Evolutionary conservation across 1,140 invertebrate genomes (phyloP).

Genomic region (Leptinotarsa defecta): DNA sequence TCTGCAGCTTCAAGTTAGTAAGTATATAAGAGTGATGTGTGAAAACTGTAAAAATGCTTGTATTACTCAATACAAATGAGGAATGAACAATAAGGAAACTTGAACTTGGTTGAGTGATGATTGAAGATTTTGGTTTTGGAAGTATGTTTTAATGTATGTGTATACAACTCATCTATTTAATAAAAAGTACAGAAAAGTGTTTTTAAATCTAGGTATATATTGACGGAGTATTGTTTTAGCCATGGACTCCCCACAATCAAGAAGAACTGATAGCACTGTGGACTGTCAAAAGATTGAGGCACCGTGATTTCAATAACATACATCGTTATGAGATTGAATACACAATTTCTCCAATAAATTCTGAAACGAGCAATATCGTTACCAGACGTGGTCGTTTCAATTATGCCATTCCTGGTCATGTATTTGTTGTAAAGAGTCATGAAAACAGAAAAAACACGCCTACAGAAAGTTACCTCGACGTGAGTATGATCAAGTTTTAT

Average conservation of each 20-base stretch:
- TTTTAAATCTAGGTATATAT: too few species aligned
- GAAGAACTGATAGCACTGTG: constrained; percentile 63
- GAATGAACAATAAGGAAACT: too few species aligned
- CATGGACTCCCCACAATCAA: constrained; percentile 47
- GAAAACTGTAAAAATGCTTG: too few species aligned
- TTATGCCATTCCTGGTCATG: constrained; percentile 50
- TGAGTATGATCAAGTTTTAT: neutral
- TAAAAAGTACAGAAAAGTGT: too few species aligned
- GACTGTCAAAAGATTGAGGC: constrained; percentile 67
- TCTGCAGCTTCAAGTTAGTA: too few species aligned
- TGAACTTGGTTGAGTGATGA: too few species aligned
- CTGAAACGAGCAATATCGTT: constrained; percentile 30
- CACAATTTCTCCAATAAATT: constrained; percentile 62
- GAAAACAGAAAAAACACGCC: constrained; percentile 20
- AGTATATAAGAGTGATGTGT: too few species aligned
- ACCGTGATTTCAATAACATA: constrained; percentile 60
- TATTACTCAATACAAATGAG: too few species aligned
- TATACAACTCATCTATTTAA: too few species aligned
- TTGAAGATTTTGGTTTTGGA: too few species aligned
- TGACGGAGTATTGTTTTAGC: constrained; percentile 14
- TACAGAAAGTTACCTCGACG: neutral
- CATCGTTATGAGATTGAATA: constrained; percentile 67
- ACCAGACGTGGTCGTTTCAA: constrained; percentile 45
- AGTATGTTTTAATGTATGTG: too few species aligned
- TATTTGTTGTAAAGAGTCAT: constrained; percentile 46